Evolutionary conservation across 2,113 vertebrate species (phyloP), one percentile per base, ranked within the genome.

Genomic region (Cryptomyrus ogoouensis): DNA sequence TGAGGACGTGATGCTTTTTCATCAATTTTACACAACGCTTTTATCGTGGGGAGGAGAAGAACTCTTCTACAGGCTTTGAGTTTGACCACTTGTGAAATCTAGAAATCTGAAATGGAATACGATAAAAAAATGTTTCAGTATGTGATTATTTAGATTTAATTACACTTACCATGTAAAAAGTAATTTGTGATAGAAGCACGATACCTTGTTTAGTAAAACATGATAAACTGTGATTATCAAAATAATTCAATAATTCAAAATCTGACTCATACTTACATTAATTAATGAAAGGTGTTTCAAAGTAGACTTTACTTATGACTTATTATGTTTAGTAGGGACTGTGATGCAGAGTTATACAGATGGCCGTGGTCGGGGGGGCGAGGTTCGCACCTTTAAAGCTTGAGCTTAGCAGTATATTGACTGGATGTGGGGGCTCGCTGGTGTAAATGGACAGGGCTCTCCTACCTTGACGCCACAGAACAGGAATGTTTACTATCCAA

Each of bases 401-500:
- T 17, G 27, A 52, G 50, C 50, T 53, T 10, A 15, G 89, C 62
- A 8, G n/a, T 80, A 27, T 17, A 62, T 31, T 77, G 4, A 5
- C 58, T 19, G 50, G 12, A 90, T 50, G 62, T 90, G 91, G 91
- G 91, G 90, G 91, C 93, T 90, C 44, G 56, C 46, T 89, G 89
- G 90, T 92, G 90, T 93, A 93, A 92, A 93, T 93, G 91, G 87
- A 88, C 83, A 42, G 85, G 17, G 58, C 44, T 91, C 86, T 85
- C 84, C 86, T 77, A 70, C 88, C 88, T 91, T 91, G 91, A 93
- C 92, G 83, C 94, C 91, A 91, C 58, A 90, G 92, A 93, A 91
- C 90, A 93, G 94, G 96, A 96, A 96, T 96, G 96, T 96, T 97
- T 96, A 96, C 95, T 95, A 95, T 94, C 90, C 84, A 12, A 88